These are phyloP conservation scores for Athalia circularis DNA, from an alignment of 2,888 invertebrate genomes.

Conservation along the genomic window DNA sequence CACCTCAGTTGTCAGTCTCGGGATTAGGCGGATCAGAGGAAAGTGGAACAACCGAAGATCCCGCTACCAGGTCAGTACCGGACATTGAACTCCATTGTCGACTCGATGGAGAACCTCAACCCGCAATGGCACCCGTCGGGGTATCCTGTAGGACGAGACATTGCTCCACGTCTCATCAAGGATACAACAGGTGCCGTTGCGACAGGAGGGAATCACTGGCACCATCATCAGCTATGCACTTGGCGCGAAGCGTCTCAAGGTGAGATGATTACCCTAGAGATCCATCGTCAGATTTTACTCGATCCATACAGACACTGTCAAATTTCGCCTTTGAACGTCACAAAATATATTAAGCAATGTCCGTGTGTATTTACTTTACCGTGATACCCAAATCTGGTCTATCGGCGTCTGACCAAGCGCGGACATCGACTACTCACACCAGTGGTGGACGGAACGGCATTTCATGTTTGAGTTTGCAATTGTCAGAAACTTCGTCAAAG, in stretches of 20 bases:
- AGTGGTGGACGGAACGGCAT: background rate
- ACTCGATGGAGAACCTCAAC: conserved; percentile 74
- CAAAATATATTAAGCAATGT: too few species aligned
- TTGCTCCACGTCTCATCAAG: conserved; percentile 69
- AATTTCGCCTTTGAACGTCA: too few species aligned
- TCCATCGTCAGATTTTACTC: background rate
- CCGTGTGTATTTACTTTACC: too few species aligned
- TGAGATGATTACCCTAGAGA: conserved; percentile 49
- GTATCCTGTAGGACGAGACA: conserved; percentile 45
- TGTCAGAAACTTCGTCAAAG: background rate
- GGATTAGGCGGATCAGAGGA: conserved; percentile 88
- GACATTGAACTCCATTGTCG: conserved; percentile 89
- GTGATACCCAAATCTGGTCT: background rate
- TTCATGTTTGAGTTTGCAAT: too few species aligned
- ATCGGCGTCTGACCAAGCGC: background rate
- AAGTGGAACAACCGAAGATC: conserved; percentile 82
- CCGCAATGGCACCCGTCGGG: conserved; percentile 24
- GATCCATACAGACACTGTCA: too few species aligned
- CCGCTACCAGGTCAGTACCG: conserved; percentile 85
- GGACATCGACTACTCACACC: background rate
- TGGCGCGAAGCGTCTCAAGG: conserved; percentile 89
- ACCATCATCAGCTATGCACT: conserved; percentile 83
- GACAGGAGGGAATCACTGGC: conserved; percentile 89
- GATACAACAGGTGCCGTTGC: conserved; percentile 77
- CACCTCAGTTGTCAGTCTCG: conserved; percentile 81